Conservation (phyloP, 2,113 vertebrate species). For the Lepus timidus region DNA sequence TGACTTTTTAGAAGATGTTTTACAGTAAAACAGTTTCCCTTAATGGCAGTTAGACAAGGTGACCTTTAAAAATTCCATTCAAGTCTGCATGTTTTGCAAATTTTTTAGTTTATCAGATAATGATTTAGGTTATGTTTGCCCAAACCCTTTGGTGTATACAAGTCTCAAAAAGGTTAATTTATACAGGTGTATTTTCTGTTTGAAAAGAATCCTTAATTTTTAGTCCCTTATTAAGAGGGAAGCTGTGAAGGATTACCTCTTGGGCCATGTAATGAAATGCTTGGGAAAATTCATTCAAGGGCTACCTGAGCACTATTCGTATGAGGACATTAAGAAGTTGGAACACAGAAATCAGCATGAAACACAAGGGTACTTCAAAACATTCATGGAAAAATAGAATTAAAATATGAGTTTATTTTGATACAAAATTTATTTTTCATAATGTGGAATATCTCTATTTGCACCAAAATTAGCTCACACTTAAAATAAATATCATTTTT, state of each 20-base stretch:
- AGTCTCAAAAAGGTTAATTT: background rate
- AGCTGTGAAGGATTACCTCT: background rate
- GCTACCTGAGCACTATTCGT: background rate
- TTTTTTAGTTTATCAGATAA: background rate
- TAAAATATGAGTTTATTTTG: no score
- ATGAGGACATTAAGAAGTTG: background rate
- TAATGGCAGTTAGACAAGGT: background rate
- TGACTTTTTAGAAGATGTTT: background rate
- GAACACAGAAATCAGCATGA: background rate
- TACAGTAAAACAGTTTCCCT: background rate
- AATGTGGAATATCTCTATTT: no score
- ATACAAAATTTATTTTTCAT: no score
- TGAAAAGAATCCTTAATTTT: constrained; percentile 14
- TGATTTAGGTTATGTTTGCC: constrained; percentile 4
- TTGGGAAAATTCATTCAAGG: background rate
- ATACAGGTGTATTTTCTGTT: background rate
- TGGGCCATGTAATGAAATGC: background rate
- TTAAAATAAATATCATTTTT: no score
- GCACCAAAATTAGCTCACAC: no score
- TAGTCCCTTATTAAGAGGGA: background rate
- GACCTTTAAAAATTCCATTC: constrained; percentile 13
- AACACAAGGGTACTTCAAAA: background rate
- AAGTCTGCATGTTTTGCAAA: background rate
- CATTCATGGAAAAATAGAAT: no score
- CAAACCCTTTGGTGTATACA: background rate